These are phyloP conservation scores for Scatophagus argus DNA, from an alignment of 2,113 vertebrate species.

Conservation along the genomic window DNA sequence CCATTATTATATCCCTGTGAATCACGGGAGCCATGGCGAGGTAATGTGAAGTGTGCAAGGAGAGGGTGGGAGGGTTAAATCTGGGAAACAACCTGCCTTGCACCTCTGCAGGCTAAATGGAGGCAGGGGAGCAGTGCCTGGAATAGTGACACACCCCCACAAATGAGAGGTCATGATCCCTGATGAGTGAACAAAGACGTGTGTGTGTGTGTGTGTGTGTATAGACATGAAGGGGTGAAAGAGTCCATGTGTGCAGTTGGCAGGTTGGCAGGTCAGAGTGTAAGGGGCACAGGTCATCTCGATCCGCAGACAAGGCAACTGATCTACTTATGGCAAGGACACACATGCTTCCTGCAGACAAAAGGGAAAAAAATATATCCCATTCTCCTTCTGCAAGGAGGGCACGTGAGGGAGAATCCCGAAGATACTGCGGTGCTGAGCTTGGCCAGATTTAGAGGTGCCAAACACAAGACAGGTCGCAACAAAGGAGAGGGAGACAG, in stretches of 20 bases:
- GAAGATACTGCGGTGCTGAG: constrained; percentile 6
- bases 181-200: constrained; percentile 45
- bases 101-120: constrained; percentile 16
- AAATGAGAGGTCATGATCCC: constrained; percentile 34
- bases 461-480: constrained; percentile 40
- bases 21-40: constrained; percentile 16
- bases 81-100: constrained; percentile 39
- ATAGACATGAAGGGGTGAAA: neutral
- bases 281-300: constrained; percentile 26
- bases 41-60: constrained; percentile 24
- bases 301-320: constrained; percentile 19
- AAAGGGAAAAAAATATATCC: neutral
- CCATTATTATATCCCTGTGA: constrained; percentile 53
- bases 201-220: constrained; percentile 6
- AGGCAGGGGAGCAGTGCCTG: constrained; percentile 1
- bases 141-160: neutral
- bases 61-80: constrained; percentile 26
- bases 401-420: constrained; percentile 13
- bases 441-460: constrained; percentile 21
- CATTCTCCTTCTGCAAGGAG: neutral
- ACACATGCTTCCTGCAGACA: constrained; percentile 32
- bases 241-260: constrained; percentile 34
- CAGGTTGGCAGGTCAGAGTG: constrained; percentile 17
- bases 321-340: constrained; percentile 29
- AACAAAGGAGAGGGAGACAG: constrained; percentile 30